Conservation (phyloP, 2,797 vertebrate genomes). For the Benthosema pterotum region DNA sequence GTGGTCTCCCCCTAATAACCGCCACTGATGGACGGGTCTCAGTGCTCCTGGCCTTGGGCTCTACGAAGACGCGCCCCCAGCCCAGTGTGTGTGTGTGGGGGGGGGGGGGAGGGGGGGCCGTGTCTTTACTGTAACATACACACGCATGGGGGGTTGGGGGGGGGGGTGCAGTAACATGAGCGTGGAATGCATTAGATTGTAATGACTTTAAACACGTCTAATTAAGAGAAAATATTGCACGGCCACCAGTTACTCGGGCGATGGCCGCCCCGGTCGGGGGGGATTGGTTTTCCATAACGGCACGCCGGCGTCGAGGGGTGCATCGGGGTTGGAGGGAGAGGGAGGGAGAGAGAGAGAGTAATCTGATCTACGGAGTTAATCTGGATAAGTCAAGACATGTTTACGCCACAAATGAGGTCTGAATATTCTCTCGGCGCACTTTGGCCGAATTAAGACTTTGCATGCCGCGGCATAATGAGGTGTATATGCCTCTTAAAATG, state of each 20-base stretch:
- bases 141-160: too few species aligned
- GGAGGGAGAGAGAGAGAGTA: constrained; percentile 57
- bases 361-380: constrained; percentile 79
- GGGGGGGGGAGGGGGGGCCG: too few species aligned
- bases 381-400: constrained; percentile 83
- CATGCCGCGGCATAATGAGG: constrained; percentile 78
- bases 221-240: constrained; percentile 79
- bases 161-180: constrained; percentile 73
- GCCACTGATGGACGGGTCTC: constrained; percentile 84
- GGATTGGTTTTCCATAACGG: constrained; percentile 61
- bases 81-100: too few species aligned
- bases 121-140: constrained; percentile 64
- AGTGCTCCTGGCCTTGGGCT: constrained; percentile 85
- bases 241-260: constrained; percentile 72
- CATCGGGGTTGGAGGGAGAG: constrained; percentile 1
- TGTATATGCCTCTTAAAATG: constrained; percentile 76
- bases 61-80: constrained; percentile 69
- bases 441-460: constrained; percentile 72
- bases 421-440: constrained; percentile 79
- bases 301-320: constrained; percentile 51
- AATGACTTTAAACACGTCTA: constrained; percentile 81
- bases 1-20: constrained; percentile 87
- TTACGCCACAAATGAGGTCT: constrained; percentile 83
- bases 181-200: constrained; percentile 68
- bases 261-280: too few species aligned